Percentiles rank a stretch among this genome's conserved stretches.
phyloP scores from a whole-genome alignment of 2,113 vertebrate species.

The Dicaeum eximium region DNA sequence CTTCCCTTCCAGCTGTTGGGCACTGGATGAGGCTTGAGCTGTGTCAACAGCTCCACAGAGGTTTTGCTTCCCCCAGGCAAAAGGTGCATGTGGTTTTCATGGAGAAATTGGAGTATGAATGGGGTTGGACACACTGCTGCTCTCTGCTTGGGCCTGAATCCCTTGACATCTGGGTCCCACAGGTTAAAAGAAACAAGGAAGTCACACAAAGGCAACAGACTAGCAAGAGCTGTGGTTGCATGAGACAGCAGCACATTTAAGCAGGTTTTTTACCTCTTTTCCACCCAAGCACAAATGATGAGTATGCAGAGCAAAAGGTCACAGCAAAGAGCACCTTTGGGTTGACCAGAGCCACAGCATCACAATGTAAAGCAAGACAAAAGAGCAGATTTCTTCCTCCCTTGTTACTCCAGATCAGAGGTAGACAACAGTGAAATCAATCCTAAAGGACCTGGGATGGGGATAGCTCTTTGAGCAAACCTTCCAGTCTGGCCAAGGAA shows the following conservation, averaged over 20 bases:
- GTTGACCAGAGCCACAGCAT: neutral
- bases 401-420: neutral
- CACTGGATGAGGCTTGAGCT: neutral
- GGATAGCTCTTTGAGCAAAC: neutral
- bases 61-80: neutral
- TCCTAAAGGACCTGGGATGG: neutral
- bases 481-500: neutral
- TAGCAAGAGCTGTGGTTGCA: neutral
- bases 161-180: neutral
- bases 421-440: neutral
- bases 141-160: neutral
- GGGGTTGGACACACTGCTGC: neutral
- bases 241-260: neutral
- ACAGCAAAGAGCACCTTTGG: neutral
- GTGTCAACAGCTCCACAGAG: neutral
- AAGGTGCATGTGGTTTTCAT: neutral
- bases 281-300: neutral
- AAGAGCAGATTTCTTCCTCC: neutral
- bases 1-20: neutral
- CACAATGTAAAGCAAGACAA: neutral
- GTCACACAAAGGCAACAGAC: neutral
- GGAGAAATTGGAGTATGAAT: neutral
- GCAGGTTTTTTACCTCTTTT: neutral
- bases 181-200: neutral
- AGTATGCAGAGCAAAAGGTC: neutral